Conservation (phyloP, 2,888 invertebrate genomes). For the Cryptus viduatorius region DNA sequence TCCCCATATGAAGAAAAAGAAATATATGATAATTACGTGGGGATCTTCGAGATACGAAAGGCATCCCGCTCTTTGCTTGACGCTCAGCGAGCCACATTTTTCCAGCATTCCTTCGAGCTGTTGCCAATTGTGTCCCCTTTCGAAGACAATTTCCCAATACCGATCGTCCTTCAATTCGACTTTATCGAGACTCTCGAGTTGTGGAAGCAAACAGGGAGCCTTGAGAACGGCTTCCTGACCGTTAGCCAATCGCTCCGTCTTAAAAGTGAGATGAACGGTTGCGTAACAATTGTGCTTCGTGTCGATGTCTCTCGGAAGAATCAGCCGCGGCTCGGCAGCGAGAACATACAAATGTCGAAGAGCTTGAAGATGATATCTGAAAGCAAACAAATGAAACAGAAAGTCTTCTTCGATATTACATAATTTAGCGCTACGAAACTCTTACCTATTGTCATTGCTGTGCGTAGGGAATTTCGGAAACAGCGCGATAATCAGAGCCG, state of each 20-base stretch:
- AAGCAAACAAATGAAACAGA: slow-evolving; percentile 66
- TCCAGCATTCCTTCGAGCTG: slow-evolving; percentile 90
- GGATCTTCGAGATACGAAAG: slow-evolving; percentile 95
- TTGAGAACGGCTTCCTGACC: slow-evolving; percentile 87
- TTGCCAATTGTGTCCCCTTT: slow-evolving; percentile 93
- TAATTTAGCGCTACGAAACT: not conserved
- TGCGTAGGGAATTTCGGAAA: slow-evolving; percentile 99
- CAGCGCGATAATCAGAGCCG: slow-evolving; percentile 96
- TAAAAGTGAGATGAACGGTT: slow-evolving; percentile 86
- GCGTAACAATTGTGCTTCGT: slow-evolving; percentile 93
- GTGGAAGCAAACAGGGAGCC: slow-evolving; percentile 95
- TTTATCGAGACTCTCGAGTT: slow-evolving; percentile 90
- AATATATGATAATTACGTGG: slow-evolving; percentile 78
- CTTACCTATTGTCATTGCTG: slow-evolving; percentile 97
- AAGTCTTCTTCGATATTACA: not conserved
- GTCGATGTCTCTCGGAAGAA: slow-evolving; percentile 94
- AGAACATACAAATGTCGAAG: slow-evolving; percentile 98
- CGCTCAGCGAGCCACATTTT: slow-evolving; percentile 90
- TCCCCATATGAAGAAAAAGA: no score
- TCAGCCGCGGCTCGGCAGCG: slow-evolving; percentile 95
- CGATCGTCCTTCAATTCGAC: slow-evolving; percentile 93
- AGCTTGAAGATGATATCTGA: slow-evolving; percentile 98
- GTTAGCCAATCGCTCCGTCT: slow-evolving; percentile 84
- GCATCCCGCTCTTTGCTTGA: slow-evolving; percentile 96
- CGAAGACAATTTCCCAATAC: slow-evolving; percentile 96